Evolutionary conservation across 2,888 invertebrate genomes (phyloP).

Genomic region (Coenonympha glycerion): DNA sequence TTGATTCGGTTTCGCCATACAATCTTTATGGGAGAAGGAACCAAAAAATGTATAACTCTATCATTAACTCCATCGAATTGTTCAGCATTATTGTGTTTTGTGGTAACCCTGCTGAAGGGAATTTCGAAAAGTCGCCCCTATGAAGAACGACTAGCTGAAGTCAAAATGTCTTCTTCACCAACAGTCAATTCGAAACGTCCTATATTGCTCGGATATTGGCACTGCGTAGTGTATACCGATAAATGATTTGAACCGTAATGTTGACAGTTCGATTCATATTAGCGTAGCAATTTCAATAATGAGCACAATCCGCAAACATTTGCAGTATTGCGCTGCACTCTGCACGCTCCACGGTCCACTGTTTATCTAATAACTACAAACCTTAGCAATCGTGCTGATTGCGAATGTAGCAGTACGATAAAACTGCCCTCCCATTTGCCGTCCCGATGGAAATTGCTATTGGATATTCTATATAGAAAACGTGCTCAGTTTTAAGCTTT

Average conservation of each 20-base stretch:
- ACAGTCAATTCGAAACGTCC: neutral
- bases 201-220: no score
- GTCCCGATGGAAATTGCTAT: conserved; percentile 18
- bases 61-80: no score
- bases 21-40: no score
- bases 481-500: neutral
- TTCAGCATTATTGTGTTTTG: no score
- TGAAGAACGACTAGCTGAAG: neutral
- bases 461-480: conserved; percentile 14
- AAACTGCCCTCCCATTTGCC: conserved; percentile 23
- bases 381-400: conserved; percentile 52
- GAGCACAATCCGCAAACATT: conserved; percentile 67
- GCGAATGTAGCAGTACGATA: conserved; percentile 35
- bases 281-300: conserved; percentile 61
- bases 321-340: conserved; percentile 44
- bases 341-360: no score
- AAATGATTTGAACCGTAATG: neutral
- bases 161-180: neutral
- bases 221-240: neutral
- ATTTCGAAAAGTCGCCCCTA: no score
- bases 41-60: no score
- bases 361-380: conserved; percentile 57
- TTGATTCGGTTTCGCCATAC: no score
- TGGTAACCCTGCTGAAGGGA: no score
- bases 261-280: conserved; percentile 36